Conservation (phyloP, 2,113 vertebrate species). For the Halcyon malimbica region DNA sequence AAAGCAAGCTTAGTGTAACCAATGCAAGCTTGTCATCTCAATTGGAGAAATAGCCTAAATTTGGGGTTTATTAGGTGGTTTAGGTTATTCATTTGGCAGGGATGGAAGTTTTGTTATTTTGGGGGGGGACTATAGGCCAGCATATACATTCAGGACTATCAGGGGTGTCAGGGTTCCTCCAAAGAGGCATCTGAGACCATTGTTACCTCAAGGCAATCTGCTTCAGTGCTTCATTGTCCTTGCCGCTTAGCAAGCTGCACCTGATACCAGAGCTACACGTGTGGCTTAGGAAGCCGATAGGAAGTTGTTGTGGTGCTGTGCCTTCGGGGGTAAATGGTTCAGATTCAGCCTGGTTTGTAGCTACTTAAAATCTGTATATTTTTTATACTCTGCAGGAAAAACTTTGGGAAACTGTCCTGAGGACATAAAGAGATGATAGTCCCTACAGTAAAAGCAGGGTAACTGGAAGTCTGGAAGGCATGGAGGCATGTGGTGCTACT, state of each 20-base stretch:
- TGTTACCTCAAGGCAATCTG: rapidly evolving
- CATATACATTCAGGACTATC: background rate
- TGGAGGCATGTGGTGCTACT: background rate
- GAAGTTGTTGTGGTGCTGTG: background rate
- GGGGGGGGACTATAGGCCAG: background rate
- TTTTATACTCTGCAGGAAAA: background rate
- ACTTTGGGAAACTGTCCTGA: background rate
- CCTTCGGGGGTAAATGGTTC: background rate
- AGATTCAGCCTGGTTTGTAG: background rate
- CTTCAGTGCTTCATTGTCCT: background rate
- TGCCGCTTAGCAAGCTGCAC: background rate
- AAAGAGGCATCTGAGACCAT: background rate
- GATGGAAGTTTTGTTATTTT: background rate
- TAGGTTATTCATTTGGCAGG: background rate
- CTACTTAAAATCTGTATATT: background rate
- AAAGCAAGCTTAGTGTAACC: background rate
- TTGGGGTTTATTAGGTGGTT: background rate
- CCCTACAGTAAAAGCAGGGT: background rate
- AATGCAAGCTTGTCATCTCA: background rate
- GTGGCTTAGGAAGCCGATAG: background rate
- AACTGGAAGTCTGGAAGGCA: background rate
- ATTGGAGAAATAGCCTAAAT: background rate
- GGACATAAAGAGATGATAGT: background rate
- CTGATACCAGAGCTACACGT: background rate
- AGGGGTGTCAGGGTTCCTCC: background rate